These are phyloP conservation scores for Epirrhoe alternata DNA, from an alignment of 2,888 invertebrate species.

Conservation along the genomic window DNA sequence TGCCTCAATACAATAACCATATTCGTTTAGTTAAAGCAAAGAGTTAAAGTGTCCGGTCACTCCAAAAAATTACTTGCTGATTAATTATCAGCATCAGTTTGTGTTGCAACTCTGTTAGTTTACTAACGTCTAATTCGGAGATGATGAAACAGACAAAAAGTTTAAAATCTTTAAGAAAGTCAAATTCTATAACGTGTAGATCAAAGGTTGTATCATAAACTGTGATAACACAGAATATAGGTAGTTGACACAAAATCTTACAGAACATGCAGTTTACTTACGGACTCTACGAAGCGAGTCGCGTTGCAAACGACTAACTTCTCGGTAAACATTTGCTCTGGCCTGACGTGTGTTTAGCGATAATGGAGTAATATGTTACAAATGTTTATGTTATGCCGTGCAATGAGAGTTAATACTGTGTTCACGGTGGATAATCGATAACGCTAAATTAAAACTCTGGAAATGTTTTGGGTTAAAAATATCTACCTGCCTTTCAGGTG, in stretches of 20 bases:
- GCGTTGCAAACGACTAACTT: conserved; percentile 56
- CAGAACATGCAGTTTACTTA: conserved; percentile 32
- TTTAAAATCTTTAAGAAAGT: too few relatives aligned
- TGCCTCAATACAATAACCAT: too few relatives aligned
- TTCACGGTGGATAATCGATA: conserved; percentile 61
- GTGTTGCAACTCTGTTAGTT: too few relatives aligned
- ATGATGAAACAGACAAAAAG: too few relatives aligned
- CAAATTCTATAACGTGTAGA: too few relatives aligned
- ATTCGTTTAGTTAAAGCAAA: too few relatives aligned
- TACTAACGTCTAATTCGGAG: too few relatives aligned
- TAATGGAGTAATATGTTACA: conserved; percentile 71
- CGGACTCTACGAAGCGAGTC: conserved; percentile 49
- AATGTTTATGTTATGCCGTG: conserved; percentile 70
- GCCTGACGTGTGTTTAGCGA: conserved; percentile 68
- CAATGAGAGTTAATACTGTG: conserved; percentile 62
- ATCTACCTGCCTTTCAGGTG: not conserved
- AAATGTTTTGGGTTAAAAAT: not conserved
- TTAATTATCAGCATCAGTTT: too few relatives aligned
- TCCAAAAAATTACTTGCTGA: too few relatives aligned
- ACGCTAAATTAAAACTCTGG: conserved; percentile 42
- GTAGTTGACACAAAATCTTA: conserved; percentile 38
- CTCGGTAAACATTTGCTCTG: conserved; percentile 66
- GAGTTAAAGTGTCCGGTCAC: too few relatives aligned
- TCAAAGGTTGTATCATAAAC: not conserved
- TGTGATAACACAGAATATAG: conserved; percentile 30